Conservation (phyloP, 2,113 vertebrate species). For the Ia io region DNA sequence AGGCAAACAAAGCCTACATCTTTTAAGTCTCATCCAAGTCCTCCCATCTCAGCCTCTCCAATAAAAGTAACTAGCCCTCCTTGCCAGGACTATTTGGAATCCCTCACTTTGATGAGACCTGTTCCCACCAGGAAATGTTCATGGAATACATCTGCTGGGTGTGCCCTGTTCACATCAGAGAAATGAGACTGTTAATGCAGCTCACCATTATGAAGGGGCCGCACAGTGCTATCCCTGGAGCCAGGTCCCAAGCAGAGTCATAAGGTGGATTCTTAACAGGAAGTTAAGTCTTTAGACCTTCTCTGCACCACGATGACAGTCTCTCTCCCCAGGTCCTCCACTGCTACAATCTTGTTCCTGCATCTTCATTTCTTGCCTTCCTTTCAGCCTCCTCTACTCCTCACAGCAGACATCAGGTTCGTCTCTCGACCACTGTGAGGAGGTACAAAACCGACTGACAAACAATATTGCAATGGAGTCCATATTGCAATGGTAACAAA, state of each 20-base stretch:
- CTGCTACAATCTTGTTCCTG: not conserved
- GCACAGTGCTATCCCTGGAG: not conserved
- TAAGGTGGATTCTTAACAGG: not conserved
- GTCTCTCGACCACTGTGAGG: not conserved
- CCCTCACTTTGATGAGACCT: not conserved
- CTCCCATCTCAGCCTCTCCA: not conserved
- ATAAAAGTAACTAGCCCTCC: not conserved
- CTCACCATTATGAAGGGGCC: slow-evolving; percentile 15
- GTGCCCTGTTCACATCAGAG: not conserved
- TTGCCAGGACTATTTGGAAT: not conserved
- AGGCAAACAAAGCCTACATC: not conserved
- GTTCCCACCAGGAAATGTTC: not conserved
- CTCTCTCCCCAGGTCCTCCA: not conserved
- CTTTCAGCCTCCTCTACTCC: not conserved
- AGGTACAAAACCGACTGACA: not conserved
- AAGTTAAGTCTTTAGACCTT: not conserved
- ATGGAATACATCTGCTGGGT: not conserved
- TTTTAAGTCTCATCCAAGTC: not conserved
- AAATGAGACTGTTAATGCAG: not conserved
- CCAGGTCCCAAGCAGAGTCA: not conserved
- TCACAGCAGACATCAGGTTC: not conserved
- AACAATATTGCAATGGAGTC: not conserved
- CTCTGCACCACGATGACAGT: not conserved
- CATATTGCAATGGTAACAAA: slow-evolving; percentile 37
- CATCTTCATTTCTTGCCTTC: not conserved